Evolutionary conservation across 2,797 vertebrate species (phyloP).

Genomic region (Crypturellus tataupa): DNA sequence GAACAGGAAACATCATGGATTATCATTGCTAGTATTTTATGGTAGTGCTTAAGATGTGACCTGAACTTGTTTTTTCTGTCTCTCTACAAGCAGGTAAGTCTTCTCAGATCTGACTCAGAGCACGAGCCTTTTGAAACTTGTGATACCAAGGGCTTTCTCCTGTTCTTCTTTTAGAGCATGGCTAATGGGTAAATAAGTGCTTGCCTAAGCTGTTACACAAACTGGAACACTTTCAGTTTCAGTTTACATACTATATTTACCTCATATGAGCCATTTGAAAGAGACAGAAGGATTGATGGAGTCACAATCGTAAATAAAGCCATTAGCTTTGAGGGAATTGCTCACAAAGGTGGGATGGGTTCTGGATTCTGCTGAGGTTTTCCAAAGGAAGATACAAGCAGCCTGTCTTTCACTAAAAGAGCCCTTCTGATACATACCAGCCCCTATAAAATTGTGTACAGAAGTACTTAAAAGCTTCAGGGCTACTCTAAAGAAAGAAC

Average conservation of each 20-base stretch:
- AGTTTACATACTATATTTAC: not conserved
- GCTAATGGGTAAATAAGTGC: not conserved
- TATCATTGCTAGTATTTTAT: not conserved
- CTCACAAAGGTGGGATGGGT: not conserved
- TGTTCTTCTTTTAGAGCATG: not conserved
- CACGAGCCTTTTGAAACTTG: not conserved
- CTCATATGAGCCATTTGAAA: constrained; percentile 7
- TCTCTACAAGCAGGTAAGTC: not conserved
- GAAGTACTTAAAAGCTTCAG: not conserved
- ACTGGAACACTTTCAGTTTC: not conserved
- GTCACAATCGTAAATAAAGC: constrained; percentile 35
- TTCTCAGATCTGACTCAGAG: not conserved
- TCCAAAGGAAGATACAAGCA: not conserved
- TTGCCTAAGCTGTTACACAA: not conserved
- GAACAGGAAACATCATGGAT: not conserved
- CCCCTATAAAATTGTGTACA: not conserved
- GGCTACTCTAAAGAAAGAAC: not conserved
- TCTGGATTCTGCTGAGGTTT: constrained; percentile 24
- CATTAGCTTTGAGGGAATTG: constrained; percentile 19
- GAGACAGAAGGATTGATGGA: not conserved
- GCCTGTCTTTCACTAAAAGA: not conserved
- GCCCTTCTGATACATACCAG: not conserved
- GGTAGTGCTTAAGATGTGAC: not conserved
- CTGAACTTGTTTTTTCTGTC: not conserved
- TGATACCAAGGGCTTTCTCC: not conserved